Base-by-base conservation (phyloP, 2,113 vertebrate species). In the Corynorhinus townsendii region DNA sequence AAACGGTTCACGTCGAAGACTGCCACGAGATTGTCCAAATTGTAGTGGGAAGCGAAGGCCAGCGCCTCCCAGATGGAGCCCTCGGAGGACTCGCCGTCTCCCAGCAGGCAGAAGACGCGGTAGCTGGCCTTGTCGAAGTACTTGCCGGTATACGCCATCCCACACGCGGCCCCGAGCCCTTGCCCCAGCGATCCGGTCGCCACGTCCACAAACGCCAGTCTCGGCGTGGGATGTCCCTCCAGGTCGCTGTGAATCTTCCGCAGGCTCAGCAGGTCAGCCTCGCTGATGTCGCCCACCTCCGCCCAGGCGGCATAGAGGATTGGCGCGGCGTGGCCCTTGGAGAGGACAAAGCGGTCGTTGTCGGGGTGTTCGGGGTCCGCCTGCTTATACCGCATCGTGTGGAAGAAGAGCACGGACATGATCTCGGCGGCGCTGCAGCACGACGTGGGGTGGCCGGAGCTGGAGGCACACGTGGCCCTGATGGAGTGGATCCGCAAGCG, bases 1-100 rank as follows among this genome's bases (percentile, higher is more conserved):
- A 99, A 96, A 3, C 98, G 98, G 90, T 99, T 99, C 45, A 99
- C 97, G 5, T 99, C 98, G 30, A 99, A 94, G 86, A 99, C 98
- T 0, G 98, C 99, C 92, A 99, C 98, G 14, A 99, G 97, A 95
- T 99, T 99, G 95, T 99, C 99, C 96, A 99, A 94, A 28, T 94
- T 33, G 95, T 99, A 99, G 97, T 98, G 90, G 30, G 99, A 98
- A 0, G 98, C 99, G 68, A 99, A 99, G n/a, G 99, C 98, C 98
- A 99, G 98, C 49, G 99, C 99, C 97, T 99, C 99, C 99, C 99
- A 99, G 69, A 99, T 98, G 0, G 99, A 98, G 22, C 99, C 99
- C 93, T 99, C 99, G 0, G 99, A 98, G 40, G 98, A 98, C 54
- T 99, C 99, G 0, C 99, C 99, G 20, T 99, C 99, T 3, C 99